Conservation (phyloP, 1,140 invertebrate species). For the Drosophila setifemur region DNA sequence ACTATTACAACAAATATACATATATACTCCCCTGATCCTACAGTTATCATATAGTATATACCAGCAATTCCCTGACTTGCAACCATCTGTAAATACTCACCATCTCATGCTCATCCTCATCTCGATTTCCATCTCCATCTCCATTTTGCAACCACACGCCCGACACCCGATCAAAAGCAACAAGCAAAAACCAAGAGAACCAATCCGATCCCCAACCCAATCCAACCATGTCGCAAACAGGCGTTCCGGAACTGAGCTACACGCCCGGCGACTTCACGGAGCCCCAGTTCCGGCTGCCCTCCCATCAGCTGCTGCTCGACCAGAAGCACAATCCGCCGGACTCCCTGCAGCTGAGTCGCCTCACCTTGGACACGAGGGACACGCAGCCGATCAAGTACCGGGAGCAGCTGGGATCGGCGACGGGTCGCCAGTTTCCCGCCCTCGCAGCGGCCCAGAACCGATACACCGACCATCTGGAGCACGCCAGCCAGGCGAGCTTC, state of each 20-base stretch:
- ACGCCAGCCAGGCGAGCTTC: conserved; percentile 15
- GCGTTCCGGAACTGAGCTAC: conserved; percentile 79
- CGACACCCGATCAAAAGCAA: too few species aligned
- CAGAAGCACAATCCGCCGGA: conserved; percentile 51
- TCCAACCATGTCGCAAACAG: conserved; percentile 64
- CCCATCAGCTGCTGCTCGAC: conserved; percentile 83
- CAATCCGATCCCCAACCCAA: neutral
- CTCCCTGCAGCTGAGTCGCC: conserved; percentile 42
- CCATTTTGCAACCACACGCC: conserved; percentile 1
- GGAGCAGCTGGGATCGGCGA: conserved; percentile 31
- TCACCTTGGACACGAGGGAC: conserved; percentile 47
- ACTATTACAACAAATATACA: too few species aligned
- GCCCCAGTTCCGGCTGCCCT: conserved; percentile 83
- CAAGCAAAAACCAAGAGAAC: conserved; percentile 15
- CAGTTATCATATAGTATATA: too few species aligned
- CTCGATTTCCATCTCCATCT: conserved; percentile 2
- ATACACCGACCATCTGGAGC: conserved; percentile 53
- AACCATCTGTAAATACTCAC: neutral
- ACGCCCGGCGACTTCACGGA: conserved; percentile 85
- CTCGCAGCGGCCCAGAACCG: conserved; percentile 58
- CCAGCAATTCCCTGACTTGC: too few species aligned
- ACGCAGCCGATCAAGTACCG: conserved; percentile 23
- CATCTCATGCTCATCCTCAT: neutral
- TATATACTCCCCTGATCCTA: too few species aligned
- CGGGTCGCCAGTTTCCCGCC: conserved; percentile 56